These are phyloP conservation scores for Hydrotaea diabolus DNA, from an alignment of 2,888 invertebrate species.

Conservation along the genomic window DNA sequence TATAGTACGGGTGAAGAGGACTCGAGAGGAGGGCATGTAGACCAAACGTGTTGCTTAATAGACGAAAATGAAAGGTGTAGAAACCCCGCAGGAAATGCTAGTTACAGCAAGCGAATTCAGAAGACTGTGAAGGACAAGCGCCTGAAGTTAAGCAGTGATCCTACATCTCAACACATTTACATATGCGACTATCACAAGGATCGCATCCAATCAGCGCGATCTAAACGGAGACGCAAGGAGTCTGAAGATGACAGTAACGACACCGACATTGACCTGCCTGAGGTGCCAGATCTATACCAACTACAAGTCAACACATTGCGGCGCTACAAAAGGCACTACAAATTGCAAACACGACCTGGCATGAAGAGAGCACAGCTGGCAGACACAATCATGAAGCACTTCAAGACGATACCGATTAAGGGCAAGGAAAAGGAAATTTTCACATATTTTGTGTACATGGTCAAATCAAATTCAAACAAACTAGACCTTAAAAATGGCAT, in stretches of 20 bases:
- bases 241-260: slow-evolving; percentile 97
- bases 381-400: slow-evolving; percentile 96
- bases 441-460: slow-evolving; percentile 97
- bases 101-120: slow-evolving; percentile 97
- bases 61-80: slow-evolving; percentile 93
- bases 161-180: slow-evolving; percentile 93
- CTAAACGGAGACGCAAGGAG: slow-evolving; percentile 94
- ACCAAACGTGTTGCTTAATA: slow-evolving; percentile 95
- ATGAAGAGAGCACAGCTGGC: slow-evolving; percentile 97
- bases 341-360: slow-evolving; percentile 94
- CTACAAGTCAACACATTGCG: slow-evolving; percentile 96
- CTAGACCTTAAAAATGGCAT: slow-evolving; percentile 80
- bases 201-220: slow-evolving; percentile 96
- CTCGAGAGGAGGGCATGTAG: slow-evolving; percentile 91
- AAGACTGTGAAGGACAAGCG: slow-evolving; percentile 94
- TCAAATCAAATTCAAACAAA: slow-evolving; percentile 89
- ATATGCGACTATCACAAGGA: slow-evolving; percentile 98
- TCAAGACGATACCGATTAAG: slow-evolving; percentile 95
- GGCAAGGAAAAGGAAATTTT: slow-evolving; percentile 94
- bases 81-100: slow-evolving; percentile 88
- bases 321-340: slow-evolving; percentile 95
- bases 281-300: slow-evolving; percentile 94
- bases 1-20: slow-evolving; percentile 96
- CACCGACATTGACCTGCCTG: slow-evolving; percentile 94
- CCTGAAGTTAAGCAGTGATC: slow-evolving; percentile 93